phyloP scores from a whole-genome alignment of 1,140 invertebrate species.

The Oncopodura yosiiana region DNA sequence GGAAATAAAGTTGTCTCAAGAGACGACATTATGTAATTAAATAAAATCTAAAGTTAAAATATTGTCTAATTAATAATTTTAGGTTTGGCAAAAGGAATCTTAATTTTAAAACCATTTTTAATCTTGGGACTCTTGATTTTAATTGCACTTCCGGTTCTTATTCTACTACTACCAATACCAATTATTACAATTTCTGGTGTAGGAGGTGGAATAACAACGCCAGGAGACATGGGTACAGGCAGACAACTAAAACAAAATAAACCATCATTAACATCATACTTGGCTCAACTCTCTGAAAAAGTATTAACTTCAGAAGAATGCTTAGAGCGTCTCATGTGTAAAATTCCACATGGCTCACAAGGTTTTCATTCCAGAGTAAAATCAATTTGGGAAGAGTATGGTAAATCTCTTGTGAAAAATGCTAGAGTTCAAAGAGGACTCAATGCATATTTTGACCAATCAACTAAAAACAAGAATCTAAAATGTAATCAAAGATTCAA shows the following conservation, averaged over 20 bases:
- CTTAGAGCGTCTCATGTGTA: constrained; percentile 31
- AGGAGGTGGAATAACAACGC: background rate
- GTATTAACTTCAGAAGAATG: constrained; percentile 32
- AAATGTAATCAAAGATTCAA: constrained; percentile 34
- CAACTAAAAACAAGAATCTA: constrained; percentile 17
- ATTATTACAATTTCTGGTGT: constrained; percentile 26
- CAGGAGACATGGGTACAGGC: background rate
- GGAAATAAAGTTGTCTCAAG: background rate
- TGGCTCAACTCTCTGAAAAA: constrained; percentile 17
- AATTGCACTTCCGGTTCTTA: constrained; percentile 21
- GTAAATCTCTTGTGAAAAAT: constrained; percentile 12
- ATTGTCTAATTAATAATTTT: background rate
- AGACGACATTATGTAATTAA: too few relatives aligned
- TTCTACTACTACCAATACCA: constrained; percentile 31
- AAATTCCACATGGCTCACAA: constrained; percentile 27
- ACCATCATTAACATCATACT: constrained; percentile 10
- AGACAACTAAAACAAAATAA: too few relatives aligned
- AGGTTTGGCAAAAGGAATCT: constrained; percentile 23
- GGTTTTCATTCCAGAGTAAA: constrained; percentile 28
- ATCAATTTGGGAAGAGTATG: constrained; percentile 30
- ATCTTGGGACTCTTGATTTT: constrained; percentile 27
- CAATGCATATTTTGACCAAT: constrained; percentile 24
- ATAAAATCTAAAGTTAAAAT: background rate
- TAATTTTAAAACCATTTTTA: constrained; percentile 29
- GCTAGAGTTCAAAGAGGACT: constrained; percentile 20